Evolutionary conservation across 2,888 invertebrate genomes (phyloP), one percentile per base, ranked within the genome.

Genomic region (Norana najaformis): DNA sequence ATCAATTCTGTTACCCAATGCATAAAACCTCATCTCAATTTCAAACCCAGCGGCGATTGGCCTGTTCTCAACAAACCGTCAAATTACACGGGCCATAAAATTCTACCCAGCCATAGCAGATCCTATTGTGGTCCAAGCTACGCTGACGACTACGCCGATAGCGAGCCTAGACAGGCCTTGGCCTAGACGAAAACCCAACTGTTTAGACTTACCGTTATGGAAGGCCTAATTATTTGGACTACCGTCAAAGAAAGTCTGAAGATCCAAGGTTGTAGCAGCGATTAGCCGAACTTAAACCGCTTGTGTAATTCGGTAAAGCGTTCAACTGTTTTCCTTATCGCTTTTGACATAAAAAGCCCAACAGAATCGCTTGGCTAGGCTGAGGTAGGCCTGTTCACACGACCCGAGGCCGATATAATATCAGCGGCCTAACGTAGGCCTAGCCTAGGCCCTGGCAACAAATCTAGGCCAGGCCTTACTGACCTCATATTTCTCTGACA

Each of bases 231-330:
- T 69, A n/a, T 11, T 69, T 69, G 8, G 69, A 69, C 69, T 69
- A 69, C 69, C 69, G 69, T 69, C 69, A 69, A n/a, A n/a, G n/a
- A 69, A 69, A n/a, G 69, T 69, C 30, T 69, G 69, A 69, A n/a
- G n/a, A 69, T 2, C 13, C 30, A n/a, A 69, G 69, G 69, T 69
- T n/a, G 69, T 13, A 69, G 69, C n/a, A n/a, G 69, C 8, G n/a
- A n/a, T 0, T 30, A 69, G 30, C 69, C 69, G 69, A 69, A 11
- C 69, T 69, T 69, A 69, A 69, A 69, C n/a, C 69, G 8, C 69
- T n/a, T 69, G 30, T 8, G 69, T 69, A 0, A 13, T n/a, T n/a
- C n/a, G 30, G n/a, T 30, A 30, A 69, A 69, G 30, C 69, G 30
- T 69, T 69, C 69, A 69, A 30, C 69, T 11, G 69, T n/a, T 47